These are phyloP conservation scores for Eulithis prunata DNA, from an alignment of 2,888 invertebrate genomes.

Conservation along the genomic window DNA sequence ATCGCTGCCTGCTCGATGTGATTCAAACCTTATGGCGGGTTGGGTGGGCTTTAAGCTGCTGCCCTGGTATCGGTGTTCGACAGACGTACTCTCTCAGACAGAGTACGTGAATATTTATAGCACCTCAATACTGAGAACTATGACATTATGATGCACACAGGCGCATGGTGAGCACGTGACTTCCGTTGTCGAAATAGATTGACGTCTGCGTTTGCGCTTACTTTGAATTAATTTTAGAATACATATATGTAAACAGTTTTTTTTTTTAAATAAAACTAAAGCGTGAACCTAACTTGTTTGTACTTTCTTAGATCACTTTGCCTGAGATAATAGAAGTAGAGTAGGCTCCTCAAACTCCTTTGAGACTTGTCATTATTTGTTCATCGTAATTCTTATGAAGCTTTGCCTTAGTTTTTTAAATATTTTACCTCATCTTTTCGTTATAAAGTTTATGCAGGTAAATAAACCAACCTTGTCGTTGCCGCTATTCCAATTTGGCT, in stretches of 20 bases:
- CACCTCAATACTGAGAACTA: constrained; percentile 68
- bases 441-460: no score
- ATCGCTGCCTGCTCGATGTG: not conserved
- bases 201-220: constrained; percentile 49
- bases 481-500: constrained; percentile 26
- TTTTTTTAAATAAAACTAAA: not conserved
- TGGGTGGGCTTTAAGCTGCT: constrained; percentile 60
- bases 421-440: no score
- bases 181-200: constrained; percentile 75
- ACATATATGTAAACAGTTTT: constrained; percentile 25
- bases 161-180: constrained; percentile 66
- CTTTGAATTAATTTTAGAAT: constrained; percentile 27
- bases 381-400: no score
- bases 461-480: constrained; percentile 14
- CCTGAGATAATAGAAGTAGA: no score
- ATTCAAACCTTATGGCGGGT: constrained; percentile 45
- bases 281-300: no score
- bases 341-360: no score
- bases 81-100: constrained; percentile 33
- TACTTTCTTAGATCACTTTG: no score
- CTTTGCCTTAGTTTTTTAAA: no score
- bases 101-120: constrained; percentile 67
- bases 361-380: no score
- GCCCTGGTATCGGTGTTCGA: constrained; percentile 11
- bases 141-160: constrained; percentile 70